A percentile compares a stretch with the other conserved stretches of the same genome.
Evolutionary conservation across 2,888 invertebrate genomes (phyloP).

Genomic region (Operophtera brumata): DNA sequence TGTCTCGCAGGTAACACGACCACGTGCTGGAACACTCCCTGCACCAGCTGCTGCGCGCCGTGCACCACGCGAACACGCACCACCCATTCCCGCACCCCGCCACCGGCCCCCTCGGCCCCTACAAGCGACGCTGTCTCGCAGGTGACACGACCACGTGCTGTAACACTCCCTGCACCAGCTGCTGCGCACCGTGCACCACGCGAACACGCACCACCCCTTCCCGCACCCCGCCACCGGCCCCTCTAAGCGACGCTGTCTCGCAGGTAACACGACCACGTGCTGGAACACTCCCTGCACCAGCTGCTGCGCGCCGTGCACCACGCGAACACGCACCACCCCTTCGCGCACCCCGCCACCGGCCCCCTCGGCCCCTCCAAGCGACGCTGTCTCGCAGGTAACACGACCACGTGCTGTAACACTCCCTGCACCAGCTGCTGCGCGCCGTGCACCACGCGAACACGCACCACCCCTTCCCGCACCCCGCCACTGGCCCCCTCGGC

Average conservation of each 20-base stretch:
- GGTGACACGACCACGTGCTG: constrained; percentile 97
- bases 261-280: constrained; percentile 94
- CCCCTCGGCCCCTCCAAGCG: too few species aligned
- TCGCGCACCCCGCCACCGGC: too few species aligned
- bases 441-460: constrained; percentile 96
- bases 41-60: too few species aligned
- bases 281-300: constrained; percentile 88
- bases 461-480: constrained; percentile 97
- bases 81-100: too few species aligned
- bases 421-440: constrained; percentile 94
- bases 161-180: constrained; percentile 98
- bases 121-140: too few species aligned
- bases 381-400: constrained; percentile 70
- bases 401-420: constrained; percentile 98
- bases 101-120: too few species aligned
- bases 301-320: too few species aligned
- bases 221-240: constrained; percentile 98
- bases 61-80: too few species aligned
- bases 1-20: constrained; percentile 86
- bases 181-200: constrained; percentile 94
- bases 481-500: constrained; percentile 95
- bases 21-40: too few species aligned
- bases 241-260: constrained; percentile 93
- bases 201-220: constrained; percentile 95
- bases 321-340: too few species aligned